Conservation (phyloP, 2,888 invertebrate genomes). For the Microctonus aethiopoides region DNA sequence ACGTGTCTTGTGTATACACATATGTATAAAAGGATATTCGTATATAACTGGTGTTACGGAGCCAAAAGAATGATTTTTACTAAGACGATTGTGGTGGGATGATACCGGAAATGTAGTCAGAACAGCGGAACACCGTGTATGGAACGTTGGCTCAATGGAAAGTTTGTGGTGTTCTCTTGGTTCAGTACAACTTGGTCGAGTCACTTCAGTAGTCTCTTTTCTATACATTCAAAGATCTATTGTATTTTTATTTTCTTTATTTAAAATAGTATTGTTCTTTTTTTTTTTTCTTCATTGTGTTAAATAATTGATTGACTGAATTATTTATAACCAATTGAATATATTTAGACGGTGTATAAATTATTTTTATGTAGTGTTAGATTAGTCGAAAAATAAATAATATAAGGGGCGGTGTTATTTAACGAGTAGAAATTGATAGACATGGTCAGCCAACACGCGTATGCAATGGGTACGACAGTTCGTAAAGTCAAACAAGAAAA, state of each 20-base stretch:
- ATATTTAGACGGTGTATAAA: too few species aligned
- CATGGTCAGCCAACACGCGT: conserved; percentile 71
- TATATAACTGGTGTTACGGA: conserved; percentile 7
- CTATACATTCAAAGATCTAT: conserved; percentile 18
- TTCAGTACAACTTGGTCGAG: conserved; percentile 55
- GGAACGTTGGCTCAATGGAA: conserved; percentile 65
- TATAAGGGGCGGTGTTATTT: conserved; percentile 5
- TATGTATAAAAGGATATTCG: neutral
- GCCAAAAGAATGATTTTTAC: conserved; percentile 26
- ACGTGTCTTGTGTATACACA: conserved; percentile 18
- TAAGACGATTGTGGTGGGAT: conserved; percentile 51
- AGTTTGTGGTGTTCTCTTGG: conserved; percentile 54
- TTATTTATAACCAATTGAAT: too few species aligned
- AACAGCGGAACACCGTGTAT: conserved; percentile 61
- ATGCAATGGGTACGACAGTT: conserved; percentile 75
- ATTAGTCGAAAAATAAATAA: neutral
- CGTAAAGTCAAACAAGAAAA: conserved; percentile 79
- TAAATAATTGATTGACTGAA: too few species aligned
- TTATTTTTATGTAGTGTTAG: neutral
- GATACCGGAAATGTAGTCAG: conserved; percentile 63
- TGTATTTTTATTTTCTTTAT: conserved; percentile 6
- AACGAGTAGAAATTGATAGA: conserved; percentile 40
- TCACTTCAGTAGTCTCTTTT: conserved; percentile 36
- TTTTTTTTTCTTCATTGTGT: too few species aligned
- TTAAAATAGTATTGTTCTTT: conserved; percentile 15